Percentiles rank a stretch among this genome's conserved stretches.
These are phyloP conservation scores for Dioctria rufipes DNA, from an alignment of 2,888 invertebrate genomes.

Conservation along the genomic window DNA sequence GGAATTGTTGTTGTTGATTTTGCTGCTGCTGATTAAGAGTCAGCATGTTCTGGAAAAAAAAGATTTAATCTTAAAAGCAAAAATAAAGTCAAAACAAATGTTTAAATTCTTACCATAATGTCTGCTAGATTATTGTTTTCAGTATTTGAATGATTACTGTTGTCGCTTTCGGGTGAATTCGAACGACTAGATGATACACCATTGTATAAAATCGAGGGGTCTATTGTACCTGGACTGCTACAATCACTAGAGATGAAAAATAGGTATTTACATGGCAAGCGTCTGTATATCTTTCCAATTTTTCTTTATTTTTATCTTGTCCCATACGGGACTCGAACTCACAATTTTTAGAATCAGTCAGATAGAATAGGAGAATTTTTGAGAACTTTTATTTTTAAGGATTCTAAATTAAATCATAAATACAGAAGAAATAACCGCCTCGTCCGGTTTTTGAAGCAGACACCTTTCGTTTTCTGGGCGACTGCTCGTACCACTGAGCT, in stretches of 20 bases:
- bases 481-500: too few relatives aligned
- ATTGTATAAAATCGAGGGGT: constrained; percentile 57
- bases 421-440: too few relatives aligned
- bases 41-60: constrained; percentile 65
- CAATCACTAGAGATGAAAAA: constrained; percentile 64
- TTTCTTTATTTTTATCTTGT: too few relatives aligned
- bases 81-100: neutral
- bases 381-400: too few relatives aligned
- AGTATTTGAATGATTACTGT: constrained; percentile 68
- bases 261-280: too few relatives aligned
- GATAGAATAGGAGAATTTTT: too few relatives aligned
- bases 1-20: constrained; percentile 62
- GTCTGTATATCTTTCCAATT: too few relatives aligned
- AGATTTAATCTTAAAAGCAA: neutral
- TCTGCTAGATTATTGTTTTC: constrained; percentile 67
- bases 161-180: constrained; percentile 70
- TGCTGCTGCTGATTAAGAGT: constrained; percentile 65
- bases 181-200: constrained; percentile 67
- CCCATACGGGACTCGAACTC: too few relatives aligned
- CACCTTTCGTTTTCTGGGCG: too few relatives aligned
- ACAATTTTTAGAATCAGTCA: too few relatives aligned
- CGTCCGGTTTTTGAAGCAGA: too few relatives aligned
- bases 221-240: constrained; percentile 62
- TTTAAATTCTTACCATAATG: constrained; percentile 68
- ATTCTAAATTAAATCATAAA: too few relatives aligned